Base-by-base conservation (phyloP, 1,140 invertebrate species). In the Drosophila ironensis region DNA sequence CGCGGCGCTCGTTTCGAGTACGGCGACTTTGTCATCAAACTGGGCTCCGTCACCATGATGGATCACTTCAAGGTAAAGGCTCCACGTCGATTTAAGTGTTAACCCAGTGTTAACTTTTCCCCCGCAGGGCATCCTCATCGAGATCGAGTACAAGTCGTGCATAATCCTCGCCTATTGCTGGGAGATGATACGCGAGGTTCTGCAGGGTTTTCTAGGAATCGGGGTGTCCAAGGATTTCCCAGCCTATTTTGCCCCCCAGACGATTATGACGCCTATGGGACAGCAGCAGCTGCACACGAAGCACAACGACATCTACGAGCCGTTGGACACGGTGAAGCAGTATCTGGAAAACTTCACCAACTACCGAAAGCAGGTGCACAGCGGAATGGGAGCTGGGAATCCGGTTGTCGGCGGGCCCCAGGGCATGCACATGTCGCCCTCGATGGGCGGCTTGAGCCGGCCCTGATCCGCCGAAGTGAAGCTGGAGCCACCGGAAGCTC, bases 261-360 rank as follows among this genome's bases (percentile, higher is more conserved):
- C 70, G 2, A 77, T 90, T 2, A 76, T 88, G 48, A 88, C 87
- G 52, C 64, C 88, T 0, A 88, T 88, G 78, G 87, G 87, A 0
- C 88, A 89, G 33, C 88, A 88, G 30, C 87, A 89, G 38, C 12
- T 87, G 24, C 88, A 88, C 48, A 91, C 93, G 1, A 93, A 93
- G 11, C 91, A 91, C 69, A 97, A 97, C 84, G 95, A 97, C 9
- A 92, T 97, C 38, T 98, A 97, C 89, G 94, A 95, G 47, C 96
- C 96, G 0, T 94, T 97, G 67, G 97, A 98, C 89, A 98, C 97
- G 0, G 95, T 98, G 44, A 95, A 97, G 63, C 97, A 98, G 86
- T 99, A 99, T 90, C 92, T 98, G 78, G 97, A 99, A 90, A 96
- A 98, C 87, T 99, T 99, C 90, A 96, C 94, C 69, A 94, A 95